Evolutionary conservation across 2,888 invertebrate genomes (phyloP).

Genomic region (Leptopilina syphax): DNA sequence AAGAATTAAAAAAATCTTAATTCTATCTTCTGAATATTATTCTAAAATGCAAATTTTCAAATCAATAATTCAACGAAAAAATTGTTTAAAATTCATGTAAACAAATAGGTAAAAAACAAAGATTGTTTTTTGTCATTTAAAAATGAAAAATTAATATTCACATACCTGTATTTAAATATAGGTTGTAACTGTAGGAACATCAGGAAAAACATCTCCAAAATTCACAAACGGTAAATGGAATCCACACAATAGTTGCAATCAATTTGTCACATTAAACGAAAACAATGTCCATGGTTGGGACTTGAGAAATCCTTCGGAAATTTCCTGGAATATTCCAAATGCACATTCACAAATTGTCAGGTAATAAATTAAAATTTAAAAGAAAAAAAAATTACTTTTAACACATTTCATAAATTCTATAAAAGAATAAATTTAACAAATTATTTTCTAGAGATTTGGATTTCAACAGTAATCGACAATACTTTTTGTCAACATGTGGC

Average conservation of each 20-base stretch:
- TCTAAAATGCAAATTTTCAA: too few relatives aligned
- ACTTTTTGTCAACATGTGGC: slow-evolving; percentile 94
- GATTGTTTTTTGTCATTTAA: slow-evolving; percentile 3
- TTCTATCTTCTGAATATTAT: too few relatives aligned
- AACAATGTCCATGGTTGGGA: slow-evolving; percentile 93
- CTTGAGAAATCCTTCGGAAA: slow-evolving; percentile 85
- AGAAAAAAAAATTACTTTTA: slow-evolving; percentile 5
- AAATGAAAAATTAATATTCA: slow-evolving; percentile 24
- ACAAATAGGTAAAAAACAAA: not conserved
- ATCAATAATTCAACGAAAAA: too few relatives aligned
- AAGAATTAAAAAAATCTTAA: too few relatives aligned
- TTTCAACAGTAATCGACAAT: slow-evolving; percentile 98
- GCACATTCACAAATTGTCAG: slow-evolving; percentile 92
- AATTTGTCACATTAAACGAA: slow-evolving; percentile 92
- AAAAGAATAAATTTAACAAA: not conserved
- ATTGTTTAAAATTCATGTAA: too few relatives aligned
- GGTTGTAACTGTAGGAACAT: slow-evolving; percentile 73
- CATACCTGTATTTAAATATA: slow-evolving; percentile 43
- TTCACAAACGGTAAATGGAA: slow-evolving; percentile 95
- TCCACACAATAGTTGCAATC: slow-evolving; percentile 92
- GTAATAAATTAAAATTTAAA: slow-evolving; percentile 61
- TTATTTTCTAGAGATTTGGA: slow-evolving; percentile 86
- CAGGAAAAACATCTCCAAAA: slow-evolving; percentile 86
- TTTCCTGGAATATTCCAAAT: slow-evolving; percentile 90
- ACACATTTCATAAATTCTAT: not conserved